Base-by-base conservation (phyloP, 2,888 invertebrate species). In the Parasteatoda lunata region DNA sequence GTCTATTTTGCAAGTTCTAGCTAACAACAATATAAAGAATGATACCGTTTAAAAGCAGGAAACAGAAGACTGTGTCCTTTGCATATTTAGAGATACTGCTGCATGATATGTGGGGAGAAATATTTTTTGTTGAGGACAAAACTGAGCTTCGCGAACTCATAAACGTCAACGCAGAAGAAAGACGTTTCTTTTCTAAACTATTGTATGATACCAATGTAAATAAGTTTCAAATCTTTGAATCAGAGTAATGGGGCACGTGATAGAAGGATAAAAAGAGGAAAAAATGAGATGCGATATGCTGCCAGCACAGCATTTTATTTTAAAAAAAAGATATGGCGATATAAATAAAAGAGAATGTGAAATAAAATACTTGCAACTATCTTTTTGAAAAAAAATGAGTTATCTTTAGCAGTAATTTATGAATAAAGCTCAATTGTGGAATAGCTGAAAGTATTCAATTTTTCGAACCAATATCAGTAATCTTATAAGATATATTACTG, bases 191-290 rank as follows among this genome's bases (percentile, higher is more conserved):
- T 52, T 30, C 65, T 54, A 48, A 47, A 59, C 66, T 30, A 72
- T 9, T 75, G 30, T 70, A 68, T 77, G 59, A 77, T 72, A 84
- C 15, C 79, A 79, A 84, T 84, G 84, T 79, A 84, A 84, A 84
- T 84, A 84, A 75, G 79, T 71, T 77, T 48, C 70, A 76, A 82
- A 82, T 73, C 77, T 69, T 69, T 52, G 64, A 30, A 69, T 78
- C 68, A 79, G 68, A 75, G 73, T 79, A 84, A 84, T 79, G 84
- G 79, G 30, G 79, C 84, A 78, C 73, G 49, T 84, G 79, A 84
- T 84, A 69, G 84, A 84, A 64, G 75, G 78, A 79, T 84, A 66
- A 65, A 6, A 48, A 48, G 64, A 48, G 48, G 64, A 76, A 64
- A 69, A 65, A 47, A 49, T 59, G 69, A 66, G 49, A n/a, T 65